These are phyloP conservation scores for Nothura maculosa DNA, from an alignment of 2,797 vertebrate genomes.

Conservation along the genomic window DNA sequence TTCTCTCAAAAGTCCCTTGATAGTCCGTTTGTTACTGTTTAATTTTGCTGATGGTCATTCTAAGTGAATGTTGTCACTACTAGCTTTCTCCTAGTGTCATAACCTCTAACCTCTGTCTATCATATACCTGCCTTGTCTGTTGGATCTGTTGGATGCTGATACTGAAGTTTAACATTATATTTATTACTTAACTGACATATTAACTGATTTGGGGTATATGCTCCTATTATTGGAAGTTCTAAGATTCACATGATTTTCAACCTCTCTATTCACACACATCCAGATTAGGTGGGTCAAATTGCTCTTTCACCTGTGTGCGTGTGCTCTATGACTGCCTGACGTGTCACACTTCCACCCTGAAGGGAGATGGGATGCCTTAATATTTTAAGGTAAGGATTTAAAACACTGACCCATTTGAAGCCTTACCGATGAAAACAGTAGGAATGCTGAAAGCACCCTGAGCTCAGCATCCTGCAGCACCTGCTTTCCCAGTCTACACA, in stretches of 20 bases:
- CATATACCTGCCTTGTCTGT: fast-evolving
- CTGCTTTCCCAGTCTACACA: background rate
- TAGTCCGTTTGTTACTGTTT: background rate
- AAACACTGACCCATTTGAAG: background rate
- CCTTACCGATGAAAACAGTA: background rate
- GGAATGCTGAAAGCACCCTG: background rate
- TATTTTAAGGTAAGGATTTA: background rate
- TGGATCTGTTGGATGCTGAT: background rate
- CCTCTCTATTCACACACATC: background rate
- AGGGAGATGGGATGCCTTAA: background rate
- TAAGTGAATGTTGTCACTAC: fast-evolving
- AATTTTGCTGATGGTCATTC: background rate
- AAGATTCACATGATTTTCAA: background rate
- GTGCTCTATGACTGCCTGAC: background rate
- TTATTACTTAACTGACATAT: background rate
- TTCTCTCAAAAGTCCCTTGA: background rate
- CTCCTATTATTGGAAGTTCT: background rate
- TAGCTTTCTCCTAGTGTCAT: background rate
- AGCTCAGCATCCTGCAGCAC: fast-evolving
- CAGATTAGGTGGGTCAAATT: background rate
- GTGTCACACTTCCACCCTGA: background rate
- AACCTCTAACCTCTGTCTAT: background rate
- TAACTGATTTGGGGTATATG: background rate
- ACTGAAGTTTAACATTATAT: background rate
- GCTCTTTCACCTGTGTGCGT: fast-evolving